Evolutionary conservation across 2,888 invertebrate genomes (phyloP), one percentile per base, ranked within the genome.

Genomic region (Halictus quadricinctus): DNA sequence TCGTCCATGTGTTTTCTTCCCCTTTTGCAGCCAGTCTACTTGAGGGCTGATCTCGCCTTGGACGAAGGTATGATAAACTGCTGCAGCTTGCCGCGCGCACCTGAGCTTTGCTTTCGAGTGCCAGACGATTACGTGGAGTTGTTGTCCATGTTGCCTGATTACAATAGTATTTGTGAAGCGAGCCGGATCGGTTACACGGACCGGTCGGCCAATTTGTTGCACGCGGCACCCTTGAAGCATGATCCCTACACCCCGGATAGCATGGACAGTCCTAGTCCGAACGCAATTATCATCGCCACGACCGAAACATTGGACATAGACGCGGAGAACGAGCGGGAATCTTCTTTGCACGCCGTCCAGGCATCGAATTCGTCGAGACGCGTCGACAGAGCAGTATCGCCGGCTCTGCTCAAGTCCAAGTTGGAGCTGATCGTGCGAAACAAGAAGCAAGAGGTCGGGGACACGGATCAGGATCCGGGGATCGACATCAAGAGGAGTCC

Each of bases 231-330:
- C 87, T 94, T 95, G 90, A 95, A 95, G 91, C 95, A 96, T 91
- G 97, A 97, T 90, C 97, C 97, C 0, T 97, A 97, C 91, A 97
- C 97, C 0, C 97, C 97, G n/a, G 97, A 97, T 92, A 97, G 97
- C 93, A 95, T 96, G 87, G 97, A 97, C 91, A 97, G 97, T 41
- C 97, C 96, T 91, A 97, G 97, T 72, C 97, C 97, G 75, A 94
- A 94, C 80, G 92, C 93, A 77, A 81, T 93, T 50, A 86, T 93
- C 50, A 81, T 86, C 54, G 86, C 90, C 54, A 80, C 88, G 76
- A 88, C 88, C 50, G 92, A 92, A 10, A 88, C 76, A 41, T 88
- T 90, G 15, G 92, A 92, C 70, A 7, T 91, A 81, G 91, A 90
- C 76, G 64, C 89, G 81, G 91, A 92, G 18, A 81, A 85, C 41